Conservation (phyloP, 2,797 vertebrate species). For the Poeciliopsis presidionis region DNA sequence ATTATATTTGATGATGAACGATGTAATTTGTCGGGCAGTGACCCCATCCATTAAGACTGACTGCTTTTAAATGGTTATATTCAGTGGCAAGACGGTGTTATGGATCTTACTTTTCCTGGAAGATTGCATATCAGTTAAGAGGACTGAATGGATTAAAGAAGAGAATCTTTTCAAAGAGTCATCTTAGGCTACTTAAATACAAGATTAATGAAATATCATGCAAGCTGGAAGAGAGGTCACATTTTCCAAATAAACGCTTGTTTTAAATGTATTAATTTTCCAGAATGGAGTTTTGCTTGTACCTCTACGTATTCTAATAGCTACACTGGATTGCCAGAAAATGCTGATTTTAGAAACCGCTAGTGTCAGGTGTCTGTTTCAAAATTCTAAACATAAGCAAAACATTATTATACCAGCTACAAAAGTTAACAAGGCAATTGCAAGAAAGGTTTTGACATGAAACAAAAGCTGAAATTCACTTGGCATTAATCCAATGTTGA, state of each 20-base stretch:
- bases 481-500: neutral
- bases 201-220: neutral
- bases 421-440: neutral
- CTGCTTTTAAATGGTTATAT: constrained; percentile 50
- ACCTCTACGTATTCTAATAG: neutral
- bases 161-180: neutral
- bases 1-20: constrained; percentile 50
- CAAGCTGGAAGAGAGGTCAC: neutral
- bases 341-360: neutral
- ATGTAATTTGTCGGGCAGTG: constrained; percentile 39
- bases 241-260: neutral
- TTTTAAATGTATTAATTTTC: neutral
- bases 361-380: neutral
- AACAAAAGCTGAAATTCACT: neutral
- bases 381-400: neutral
- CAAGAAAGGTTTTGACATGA: neutral
- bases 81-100: constrained; percentile 30
- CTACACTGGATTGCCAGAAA: neutral
- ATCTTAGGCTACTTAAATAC: constrained; percentile 4
- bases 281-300: neutral
- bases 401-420: neutral
- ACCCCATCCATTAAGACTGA: constrained; percentile 46
- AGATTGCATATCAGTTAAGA: constrained; percentile 25
- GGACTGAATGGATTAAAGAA: constrained; percentile 22
- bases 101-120: constrained; percentile 38